phyloP scores from a whole-genome alignment of 2,888 invertebrate species.

The Elmis aenea region DNA sequence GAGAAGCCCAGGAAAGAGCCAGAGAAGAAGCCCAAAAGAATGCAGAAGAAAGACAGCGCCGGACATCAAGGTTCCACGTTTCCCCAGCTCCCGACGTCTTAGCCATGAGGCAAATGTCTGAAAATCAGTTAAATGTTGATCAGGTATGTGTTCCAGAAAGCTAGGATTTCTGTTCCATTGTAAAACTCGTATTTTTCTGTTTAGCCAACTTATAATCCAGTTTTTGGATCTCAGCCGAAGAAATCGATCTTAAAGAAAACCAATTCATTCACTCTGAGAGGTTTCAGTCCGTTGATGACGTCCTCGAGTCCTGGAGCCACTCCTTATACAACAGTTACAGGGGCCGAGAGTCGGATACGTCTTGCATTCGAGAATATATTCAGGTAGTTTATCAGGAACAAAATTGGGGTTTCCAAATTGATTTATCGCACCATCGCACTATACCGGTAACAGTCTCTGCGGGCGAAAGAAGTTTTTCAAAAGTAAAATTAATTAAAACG shows the following conservation, averaged over 20 bases:
- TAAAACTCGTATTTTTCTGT: constrained; percentile 12
- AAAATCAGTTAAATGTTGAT: constrained; percentile 36
- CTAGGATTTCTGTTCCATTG: neutral
- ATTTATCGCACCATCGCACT: too few species aligned
- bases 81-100: constrained; percentile 81
- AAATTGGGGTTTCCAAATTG: too few species aligned
- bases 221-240: constrained; percentile 50
- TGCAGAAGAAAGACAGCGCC: constrained; percentile 54
- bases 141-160: constrained; percentile 15
- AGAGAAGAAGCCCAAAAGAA: constrained; percentile 53
- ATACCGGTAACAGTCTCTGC: too few species aligned
- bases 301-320: constrained; percentile 55
- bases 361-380: constrained; percentile 89
- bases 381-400: too few species aligned
- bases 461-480: too few species aligned
- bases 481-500: too few species aligned
- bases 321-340: constrained; percentile 81
- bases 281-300: constrained; percentile 54
- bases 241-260: constrained; percentile 94
- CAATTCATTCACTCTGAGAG: constrained; percentile 70
- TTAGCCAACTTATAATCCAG: constrained; percentile 48
- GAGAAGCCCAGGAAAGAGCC: constrained; percentile 45
- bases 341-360: constrained; percentile 80
- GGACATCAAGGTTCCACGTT: constrained; percentile 67
- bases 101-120: constrained; percentile 35